Conservation (phyloP, 92 coral and sea anemone species). For the Chrysogorgia sp. region DNA sequence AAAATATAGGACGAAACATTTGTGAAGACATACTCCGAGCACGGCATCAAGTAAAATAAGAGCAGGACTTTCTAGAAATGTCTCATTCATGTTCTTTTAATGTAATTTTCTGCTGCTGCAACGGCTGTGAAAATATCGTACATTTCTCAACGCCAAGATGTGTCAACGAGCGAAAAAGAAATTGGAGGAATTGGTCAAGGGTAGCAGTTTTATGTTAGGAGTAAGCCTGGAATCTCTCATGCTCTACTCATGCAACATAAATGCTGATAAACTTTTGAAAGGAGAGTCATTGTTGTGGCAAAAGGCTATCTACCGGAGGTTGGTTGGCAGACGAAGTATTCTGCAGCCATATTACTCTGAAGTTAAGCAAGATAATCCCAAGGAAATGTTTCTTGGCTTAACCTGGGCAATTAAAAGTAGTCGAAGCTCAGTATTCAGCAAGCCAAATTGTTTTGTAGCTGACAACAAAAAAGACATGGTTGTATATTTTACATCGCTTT, state of each 20-base stretch:
- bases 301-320: conserved; percentile 8
- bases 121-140: too few relatives aligned
- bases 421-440: conserved; percentile 11
- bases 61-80: too few relatives aligned
- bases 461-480: conserved; percentile 5
- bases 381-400: conserved; percentile 3
- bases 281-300: conserved; percentile 8
- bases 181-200: too few relatives aligned
- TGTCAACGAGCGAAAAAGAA: too few relatives aligned
- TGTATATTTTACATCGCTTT: conserved; percentile 13
- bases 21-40: too few relatives aligned
- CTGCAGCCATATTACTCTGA: not conserved
- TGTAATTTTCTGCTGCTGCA: too few relatives aligned
- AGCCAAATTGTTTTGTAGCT: conserved; percentile 11
- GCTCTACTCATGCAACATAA: conserved; percentile 5
- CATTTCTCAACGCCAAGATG: too few relatives aligned
- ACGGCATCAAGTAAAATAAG: too few relatives aligned
- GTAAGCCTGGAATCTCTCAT: conserved; percentile 6
- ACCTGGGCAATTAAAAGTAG: not conserved
- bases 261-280: conserved; percentile 10
- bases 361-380: not conserved
- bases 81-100: too few relatives aligned
- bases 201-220: too few relatives aligned
- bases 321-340: conserved; percentile 9
- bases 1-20: too few relatives aligned